Base-by-base conservation (phyloP, 2,888 invertebrate species). In the Epistrophe eligans region DNA sequence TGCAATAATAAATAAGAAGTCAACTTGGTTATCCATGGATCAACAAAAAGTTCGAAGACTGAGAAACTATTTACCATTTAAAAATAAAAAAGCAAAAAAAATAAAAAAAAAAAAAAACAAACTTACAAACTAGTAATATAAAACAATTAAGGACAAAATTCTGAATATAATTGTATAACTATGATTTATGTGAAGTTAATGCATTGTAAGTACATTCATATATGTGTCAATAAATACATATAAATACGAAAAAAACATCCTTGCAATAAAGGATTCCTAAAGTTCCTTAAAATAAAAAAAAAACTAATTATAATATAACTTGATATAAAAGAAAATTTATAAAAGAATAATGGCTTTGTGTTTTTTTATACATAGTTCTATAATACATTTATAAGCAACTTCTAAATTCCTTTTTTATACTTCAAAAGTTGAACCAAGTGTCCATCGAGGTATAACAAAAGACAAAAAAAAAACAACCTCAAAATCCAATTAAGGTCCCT, bases 41-140 rank as follows among this genome's bases (percentile, higher is more conserved):
- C 3, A 58, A 66, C 24, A 32, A 48, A 19, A 67, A 67, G 64
- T 64, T 64, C 2, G 48, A 67, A 67, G 67, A 67, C 67, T 67
- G 67, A 67, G 50, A 50, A 50, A 50, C 66, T 48, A 60, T 60
- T 66, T 48, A 66, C 32, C 10, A 66, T 35, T 60, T 40, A 13
- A 50, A 64, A 45, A 45, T 15, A 17, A 45, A 32, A 24, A 48
- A 8, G 3, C 28, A 64, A 28, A 5, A 35, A 32, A 64, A 48
- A 5, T 28, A 45, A 10, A 64, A 48, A 48, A 64, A 48, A 48
- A n/a, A 48, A 35, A 13, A 17, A 35, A 35, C 7, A 35, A 35
- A 35, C 7, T 35, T 35, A 58, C n/a, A 40, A 24, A 40, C 24
- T 60, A 17, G 38, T 38, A 40, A 38, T 28, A 45, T 45, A 45